Percentiles rank a stretch among this genome's conserved stretches.
Conservation (phyloP, 2,797 vertebrate genomes). For the Avahi laniger region DNA sequence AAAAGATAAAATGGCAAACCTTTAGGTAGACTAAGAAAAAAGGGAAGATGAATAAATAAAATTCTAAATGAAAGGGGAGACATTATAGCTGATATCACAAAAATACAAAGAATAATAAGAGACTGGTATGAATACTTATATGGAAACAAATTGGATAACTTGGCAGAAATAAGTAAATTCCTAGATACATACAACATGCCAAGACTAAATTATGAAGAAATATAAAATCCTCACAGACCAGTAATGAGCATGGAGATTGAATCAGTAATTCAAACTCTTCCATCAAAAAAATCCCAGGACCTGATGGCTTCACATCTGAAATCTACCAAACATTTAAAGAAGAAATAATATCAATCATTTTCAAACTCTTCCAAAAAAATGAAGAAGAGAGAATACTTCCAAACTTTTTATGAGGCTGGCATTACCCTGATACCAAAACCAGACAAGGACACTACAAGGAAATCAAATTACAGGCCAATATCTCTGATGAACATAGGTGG, state of each 20-base stretch:
- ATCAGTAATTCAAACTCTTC: background rate
- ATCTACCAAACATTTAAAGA: background rate
- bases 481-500: background rate
- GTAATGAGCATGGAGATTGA: background rate
- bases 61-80: too few species aligned
- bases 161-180: too few species aligned
- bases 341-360: background rate
- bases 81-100: too few species aligned
- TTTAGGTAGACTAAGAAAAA: too few species aligned
- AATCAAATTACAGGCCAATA: background rate
- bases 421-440: background rate
- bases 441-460: background rate
- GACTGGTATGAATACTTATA: too few species aligned
- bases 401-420: background rate
- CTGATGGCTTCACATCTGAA: background rate
- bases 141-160: too few species aligned
- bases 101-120: too few species aligned
- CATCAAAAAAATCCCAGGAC: background rate
- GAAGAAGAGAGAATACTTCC: background rate
- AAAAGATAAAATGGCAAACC: too few species aligned
- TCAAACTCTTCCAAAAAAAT: background rate
- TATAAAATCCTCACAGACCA: background rate
- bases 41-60: too few species aligned
- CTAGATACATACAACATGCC: too few species aligned
- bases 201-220: background rate